Conservation (phyloP, 1,140 invertebrate genomes). For the Drosophila kepulauana region DNA sequence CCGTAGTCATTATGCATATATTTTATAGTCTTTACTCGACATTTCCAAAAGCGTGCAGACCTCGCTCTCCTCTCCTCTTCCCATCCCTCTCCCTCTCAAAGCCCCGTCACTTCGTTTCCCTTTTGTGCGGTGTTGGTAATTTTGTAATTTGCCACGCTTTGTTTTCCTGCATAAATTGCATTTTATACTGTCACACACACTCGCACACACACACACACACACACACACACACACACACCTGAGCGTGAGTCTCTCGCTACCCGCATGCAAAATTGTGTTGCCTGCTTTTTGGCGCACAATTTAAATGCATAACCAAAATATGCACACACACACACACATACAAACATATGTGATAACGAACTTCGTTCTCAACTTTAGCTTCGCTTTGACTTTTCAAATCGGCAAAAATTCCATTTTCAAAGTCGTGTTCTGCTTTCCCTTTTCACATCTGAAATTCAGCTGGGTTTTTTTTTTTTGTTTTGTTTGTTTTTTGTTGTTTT, state of each 20-base stretch:
- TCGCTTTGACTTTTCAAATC: neutral
- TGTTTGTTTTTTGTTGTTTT: no score
- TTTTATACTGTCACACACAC: slow-evolving; percentile 27
- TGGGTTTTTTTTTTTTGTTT: neutral
- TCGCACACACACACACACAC: no score
- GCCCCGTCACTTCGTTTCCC: no score
- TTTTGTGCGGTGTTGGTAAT: slow-evolving; percentile 10
- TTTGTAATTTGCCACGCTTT: slow-evolving; percentile 28
- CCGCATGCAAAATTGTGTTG: slow-evolving; percentile 4
- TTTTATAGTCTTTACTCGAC: slow-evolving; percentile 1
- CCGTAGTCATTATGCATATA: slow-evolving; percentile 7
- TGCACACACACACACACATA: neutral
- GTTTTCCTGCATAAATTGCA: slow-evolving; percentile 54
- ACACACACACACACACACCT: slow-evolving; percentile 5
- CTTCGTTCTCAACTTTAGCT: neutral
- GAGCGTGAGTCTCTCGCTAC: neutral
- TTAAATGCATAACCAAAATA: slow-evolving; percentile 1
- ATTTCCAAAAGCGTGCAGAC: neutral
- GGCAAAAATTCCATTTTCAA: neutral
- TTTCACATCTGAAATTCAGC: neutral
- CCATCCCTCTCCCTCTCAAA: neutral
- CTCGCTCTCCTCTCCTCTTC: neutral
- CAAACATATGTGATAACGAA: slow-evolving; percentile 1
- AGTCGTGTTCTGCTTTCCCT: neutral
- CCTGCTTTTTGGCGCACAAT: neutral